phyloP scores from a whole-genome alignment of 2,888 invertebrate species.

The Emmelina monodactyla region DNA sequence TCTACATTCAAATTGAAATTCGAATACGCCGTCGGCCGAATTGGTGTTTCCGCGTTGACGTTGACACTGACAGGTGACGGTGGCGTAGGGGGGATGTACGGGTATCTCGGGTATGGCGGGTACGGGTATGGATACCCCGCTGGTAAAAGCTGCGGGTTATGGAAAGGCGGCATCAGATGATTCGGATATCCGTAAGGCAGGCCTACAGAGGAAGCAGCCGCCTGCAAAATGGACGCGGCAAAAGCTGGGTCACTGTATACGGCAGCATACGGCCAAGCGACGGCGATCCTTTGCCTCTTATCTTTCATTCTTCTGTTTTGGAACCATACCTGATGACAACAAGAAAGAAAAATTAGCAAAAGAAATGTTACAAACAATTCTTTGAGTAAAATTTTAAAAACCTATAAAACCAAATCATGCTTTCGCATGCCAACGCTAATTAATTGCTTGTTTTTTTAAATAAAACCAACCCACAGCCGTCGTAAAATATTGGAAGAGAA shows the following conservation, averaged over 20 bases:
- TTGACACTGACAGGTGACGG: slow-evolving; percentile 51
- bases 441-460: slow-evolving; percentile 33
- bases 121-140: slow-evolving; percentile 68
- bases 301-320: slow-evolving; percentile 97
- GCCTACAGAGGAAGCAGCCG: slow-evolving; percentile 79
- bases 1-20: slow-evolving; percentile 56
- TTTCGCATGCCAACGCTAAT: slow-evolving; percentile 40
- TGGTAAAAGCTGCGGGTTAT: slow-evolving; percentile 66
- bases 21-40: slow-evolving; percentile 59
- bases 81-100: slow-evolving; percentile 61
- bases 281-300: slow-evolving; percentile 92
- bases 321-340: slow-evolving; percentile 88
- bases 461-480: slow-evolving; percentile 19
- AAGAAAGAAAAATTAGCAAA: slow-evolving; percentile 7
- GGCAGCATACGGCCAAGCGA: slow-evolving; percentile 95
- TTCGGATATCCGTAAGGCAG: slow-evolving; percentile 69
- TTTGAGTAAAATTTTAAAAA: neutral
- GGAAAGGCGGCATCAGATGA: slow-evolving; percentile 64
- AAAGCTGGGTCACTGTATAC: slow-evolving; percentile 94
- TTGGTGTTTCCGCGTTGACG: slow-evolving; percentile 40
- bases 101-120: slow-evolving; percentile 56
- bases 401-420: neutral
- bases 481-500: slow-evolving; percentile 22
- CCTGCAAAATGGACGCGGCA: slow-evolving; percentile 91
- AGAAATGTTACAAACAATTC: neutral